Base-by-base conservation (phyloP, 2,797 vertebrate genomes). In the Esox lucius region DNA sequence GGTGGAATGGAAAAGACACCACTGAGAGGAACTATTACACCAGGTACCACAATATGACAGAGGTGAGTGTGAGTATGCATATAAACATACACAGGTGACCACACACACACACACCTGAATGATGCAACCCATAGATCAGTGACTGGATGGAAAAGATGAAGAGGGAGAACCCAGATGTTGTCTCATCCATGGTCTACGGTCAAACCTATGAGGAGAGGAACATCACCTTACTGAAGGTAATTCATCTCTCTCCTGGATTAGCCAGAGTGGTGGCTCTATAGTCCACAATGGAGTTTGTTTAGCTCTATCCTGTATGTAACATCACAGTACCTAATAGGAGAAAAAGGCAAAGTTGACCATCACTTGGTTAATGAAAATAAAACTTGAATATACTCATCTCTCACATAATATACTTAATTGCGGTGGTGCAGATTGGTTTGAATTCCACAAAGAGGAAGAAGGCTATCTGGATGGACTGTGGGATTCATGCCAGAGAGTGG, bases 171-270 rank as follows among this genome's bases (percentile, higher is more conserved):
- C 73, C 66, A 19, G 73, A 62, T 12, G 28, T 75, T 1, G 66
- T 75, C 4, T 70, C 73, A 22, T 59, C 51, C 8, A 42, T 19
- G 12, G n/a, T 59, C 17, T 69, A 75, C 7, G 73, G 73, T n/a
- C 35, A 19, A 11, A 61, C 66, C 3, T 75, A 61, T 68, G 73
- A 75, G 67, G 48, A 61, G 7, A 59, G 73, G 12, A 16, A 59
- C 67, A 75, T 75, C n/a, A 42, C n/a, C 13, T 42, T 70, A 19
- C 51, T 75, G 49, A 75, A 75, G 73, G 73, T 75, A n/a, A 2
- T 39, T 31, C 9, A 26, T n/a, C 64, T 33, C 46, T 24, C 64
- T 51, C 19, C 31, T n/a, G n/a, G n/a, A n/a, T n/a, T n/a, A n/a
- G 12, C 22, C 16, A 16, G 26, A 7, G 15, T 8, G 53, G 53